Base-by-base conservation (phyloP, 2,888 invertebrate species). In the Notodonta ziczac region DNA sequence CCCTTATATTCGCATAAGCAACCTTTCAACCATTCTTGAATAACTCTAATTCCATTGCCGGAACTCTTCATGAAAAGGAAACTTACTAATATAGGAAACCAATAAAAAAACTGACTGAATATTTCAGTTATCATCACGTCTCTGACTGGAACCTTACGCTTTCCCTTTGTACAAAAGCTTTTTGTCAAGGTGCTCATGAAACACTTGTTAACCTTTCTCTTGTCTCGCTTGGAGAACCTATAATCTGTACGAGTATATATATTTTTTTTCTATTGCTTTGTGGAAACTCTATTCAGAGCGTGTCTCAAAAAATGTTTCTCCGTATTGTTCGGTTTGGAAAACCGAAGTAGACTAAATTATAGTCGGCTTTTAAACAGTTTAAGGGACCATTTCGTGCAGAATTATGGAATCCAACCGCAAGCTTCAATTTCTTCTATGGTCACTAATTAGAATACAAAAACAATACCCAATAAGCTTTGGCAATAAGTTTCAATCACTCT, bases 111-210 rank as follows among this genome's bases (percentile, higher is more conserved):
- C 24, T 24, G 24, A 35, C 35, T 35, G 35, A 42, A 42, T 10
- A 42, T 10, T 42, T 42, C 48, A 44, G 2, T 4, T 16, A 16
- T 16, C 16, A 16, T 50, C 40, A 35, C 60, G 24, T 50, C 46
- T 14, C 55, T 32, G 53, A 10, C 46, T 48, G 58, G 61, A 66
- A 64, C 70, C 69, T 73, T 71, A 68, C 42, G 9, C n/a, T n/a
- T 71, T 69, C 66, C 70, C 72, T 59, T 72, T 70, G 59, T 70
- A 71, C 74, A 77, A 78, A 78, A 75, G 71, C 77, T 80, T 81
- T 82, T 79, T 81, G 74, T 79, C 62, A 66, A 76, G 73, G 75
- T 80, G 72, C 70, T 63, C 65, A 64, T 64, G 65, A 8, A 50
- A 65, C 55, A 69, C 60, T 73, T 73, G 70, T 72, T 73, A 69